Base-by-base conservation (phyloP, 2,113 vertebrate genomes). In the Ameiurus melas region DNA sequence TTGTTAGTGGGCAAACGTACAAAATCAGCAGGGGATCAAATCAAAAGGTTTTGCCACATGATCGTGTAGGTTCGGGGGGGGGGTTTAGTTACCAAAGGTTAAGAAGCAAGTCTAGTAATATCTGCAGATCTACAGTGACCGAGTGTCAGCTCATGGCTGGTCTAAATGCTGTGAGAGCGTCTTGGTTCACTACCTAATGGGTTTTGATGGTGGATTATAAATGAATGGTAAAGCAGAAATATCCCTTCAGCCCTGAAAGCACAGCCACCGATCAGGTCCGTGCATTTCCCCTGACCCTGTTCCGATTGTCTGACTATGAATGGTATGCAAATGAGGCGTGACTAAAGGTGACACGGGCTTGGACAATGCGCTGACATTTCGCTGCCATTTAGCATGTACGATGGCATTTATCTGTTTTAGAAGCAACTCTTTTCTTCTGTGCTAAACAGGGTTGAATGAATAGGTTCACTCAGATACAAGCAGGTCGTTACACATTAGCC, bases 321-420 rank as follows among this genome's bases (percentile, higher is more conserved):
- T 89, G 58, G 92, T 91, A 94, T 94, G 94, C 92, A 94, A 94
- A 95, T 93, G 92, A 94, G 92, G 85, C 68, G 36, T 91, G 90
- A 93, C 92, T 92, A 93, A 92, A 95, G 94, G 94, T 93, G 94
- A 94, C 93, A 91, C 91, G 79, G 89, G 91, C 90, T 89, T 86
- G 92, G 93, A 93, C 94, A 93, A 94, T 92, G 94, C 91, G 89
- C 89, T 95, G 94, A 95, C 94, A 95, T 95, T 95, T 95, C 91
- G 90, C 89, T 94, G 94, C 94, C 94, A 94, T 95, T 94, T 95
- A 94, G 93, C 90, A 62, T 70, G 64, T 87, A 53, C 30, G 58
- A 88, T 91, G 91, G 90, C 90, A 93, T 94, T 91, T 94, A 92
- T 90, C 92, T 93, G 36, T 90, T 92, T 93, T 91, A 90, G 82